Base-by-base conservation (phyloP, 2,113 vertebrate species). In the Megaceryle maxima region DNA sequence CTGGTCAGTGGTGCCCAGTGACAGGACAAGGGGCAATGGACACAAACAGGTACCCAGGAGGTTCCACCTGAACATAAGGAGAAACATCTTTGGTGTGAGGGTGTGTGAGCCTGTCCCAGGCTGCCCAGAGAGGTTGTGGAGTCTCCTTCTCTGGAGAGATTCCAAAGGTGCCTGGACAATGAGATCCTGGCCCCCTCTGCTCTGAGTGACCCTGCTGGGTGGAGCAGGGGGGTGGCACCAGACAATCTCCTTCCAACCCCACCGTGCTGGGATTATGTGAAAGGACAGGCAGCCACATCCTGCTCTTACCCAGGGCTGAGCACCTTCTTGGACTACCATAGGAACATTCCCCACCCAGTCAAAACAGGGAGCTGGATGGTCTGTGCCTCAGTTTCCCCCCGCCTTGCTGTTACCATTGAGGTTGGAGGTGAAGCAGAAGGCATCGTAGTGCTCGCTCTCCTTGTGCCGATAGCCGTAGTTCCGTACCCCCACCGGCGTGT, bases 401-500 rank as follows among this genome's bases (percentile, higher is more conserved):
- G 0, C 2, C 1, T 4, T 0, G 2, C 53, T 12, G 3, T 98
- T 97, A 99, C 99, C 99, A 0, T 99, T 98, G 43, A 99, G 98
- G 92, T 99, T 99, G 79, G 99, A 99, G 9, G 99, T 99, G 97
- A 99, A 99, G 97, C 99, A 99, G 98, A 99, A 99, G 56, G 98
- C 98, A 2, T 99, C 99, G 5, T 99, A 99, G 93, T 96, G 98
- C 87, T 99, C 99, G 8, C 98, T 98, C 2, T 99, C 98, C 93
- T 99, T 99, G 96, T 99, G 99, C 25, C 99, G 97, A 92, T 99
- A 99, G 37, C 99, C 99, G 10, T 99, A 99, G 93, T 98, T 99
- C 21, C 99, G 98, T 3, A 99, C 98, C 0, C 99, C 99, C 5
- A 98, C 98, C 0, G 98, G 98, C 3, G 93, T 97, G 74, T 99